phyloP scores from a whole-genome alignment of 2,113 vertebrate species.

The Oreochromis tanganicae region DNA sequence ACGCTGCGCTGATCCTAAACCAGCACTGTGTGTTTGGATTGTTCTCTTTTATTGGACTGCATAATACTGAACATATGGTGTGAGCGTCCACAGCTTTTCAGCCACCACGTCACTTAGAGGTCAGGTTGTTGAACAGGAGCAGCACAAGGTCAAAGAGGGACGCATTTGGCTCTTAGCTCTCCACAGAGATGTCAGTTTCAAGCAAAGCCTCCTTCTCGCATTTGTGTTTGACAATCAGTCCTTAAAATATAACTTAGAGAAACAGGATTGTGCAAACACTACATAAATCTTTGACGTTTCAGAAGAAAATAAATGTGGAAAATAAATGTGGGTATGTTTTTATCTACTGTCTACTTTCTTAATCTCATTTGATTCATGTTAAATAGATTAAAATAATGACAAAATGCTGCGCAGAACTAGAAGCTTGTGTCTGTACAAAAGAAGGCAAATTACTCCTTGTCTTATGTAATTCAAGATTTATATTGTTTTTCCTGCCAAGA shows the following conservation, averaged over 20 bases:
- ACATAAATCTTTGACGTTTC: neutral
- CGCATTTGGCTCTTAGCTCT: neutral
- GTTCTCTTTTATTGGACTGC: neutral
- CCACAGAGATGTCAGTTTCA: neutral
- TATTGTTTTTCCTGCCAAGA: neutral
- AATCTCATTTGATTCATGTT: neutral
- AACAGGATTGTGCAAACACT: neutral
- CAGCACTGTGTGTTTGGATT: neutral
- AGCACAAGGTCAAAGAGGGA: neutral
- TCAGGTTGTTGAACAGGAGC: neutral
- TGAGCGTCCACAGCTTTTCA: neutral
- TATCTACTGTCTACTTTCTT: neutral
- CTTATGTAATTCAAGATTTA: conserved; percentile 9
- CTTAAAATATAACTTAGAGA: neutral
- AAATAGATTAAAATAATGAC: neutral
- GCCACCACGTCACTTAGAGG: neutral
- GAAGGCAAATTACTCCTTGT: neutral
- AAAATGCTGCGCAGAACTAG: neutral
- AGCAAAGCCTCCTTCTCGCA: neutral
- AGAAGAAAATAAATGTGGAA: neutral
- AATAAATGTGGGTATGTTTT: neutral
- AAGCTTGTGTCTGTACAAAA: conserved; percentile 1
- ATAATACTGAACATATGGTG: neutral
- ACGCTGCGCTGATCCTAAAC: neutral
- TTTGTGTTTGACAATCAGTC: neutral